phyloP scores from a whole-genome alignment of 1,140 invertebrate genomes.

The Plodia interpunctella region DNA sequence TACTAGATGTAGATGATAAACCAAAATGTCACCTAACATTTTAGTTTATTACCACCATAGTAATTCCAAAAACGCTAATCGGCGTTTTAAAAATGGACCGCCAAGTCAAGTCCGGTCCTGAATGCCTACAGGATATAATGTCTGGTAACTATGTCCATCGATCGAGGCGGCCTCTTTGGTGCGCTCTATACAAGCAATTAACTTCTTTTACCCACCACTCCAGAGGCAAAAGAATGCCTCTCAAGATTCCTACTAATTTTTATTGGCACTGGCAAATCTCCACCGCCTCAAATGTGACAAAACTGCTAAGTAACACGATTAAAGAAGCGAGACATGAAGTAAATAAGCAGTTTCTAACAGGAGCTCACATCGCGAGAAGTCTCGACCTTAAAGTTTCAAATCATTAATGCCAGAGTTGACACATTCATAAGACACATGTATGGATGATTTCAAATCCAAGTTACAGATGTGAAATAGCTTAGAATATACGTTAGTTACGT shows the following conservation, averaged over 20 bases:
- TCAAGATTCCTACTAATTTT: slow-evolving; percentile 1
- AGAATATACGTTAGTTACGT: too few species aligned
- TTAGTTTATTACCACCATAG: background rate
- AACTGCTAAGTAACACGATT: slow-evolving; percentile 1
- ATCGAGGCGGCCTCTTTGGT: slow-evolving; percentile 24
- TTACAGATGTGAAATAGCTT: too few species aligned
- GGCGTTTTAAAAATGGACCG: background rate
- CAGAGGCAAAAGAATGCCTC: background rate
- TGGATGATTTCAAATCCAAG: too few species aligned
- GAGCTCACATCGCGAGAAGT: background rate
- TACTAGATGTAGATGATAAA: too few species aligned
- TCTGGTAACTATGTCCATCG: slow-evolving; percentile 25
- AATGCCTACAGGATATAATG: slow-evolving; percentile 25
- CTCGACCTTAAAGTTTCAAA: background rate
- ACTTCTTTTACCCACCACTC: slow-evolving; percentile 23
- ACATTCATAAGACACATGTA: too few species aligned
- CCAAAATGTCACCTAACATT: background rate
- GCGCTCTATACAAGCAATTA: slow-evolving; percentile 33
- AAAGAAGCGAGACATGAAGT: slow-evolving; percentile 21
- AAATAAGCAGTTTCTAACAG: slow-evolving; percentile 29
- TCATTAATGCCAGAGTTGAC: background rate
- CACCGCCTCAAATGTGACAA: background rate
- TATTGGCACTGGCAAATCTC: slow-evolving; percentile 3
- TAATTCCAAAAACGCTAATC: slow-evolving; percentile 3
- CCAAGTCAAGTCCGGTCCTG: background rate